phyloP scores from a whole-genome alignment of 2,888 invertebrate genomes.

The Antitype chi region DNA sequence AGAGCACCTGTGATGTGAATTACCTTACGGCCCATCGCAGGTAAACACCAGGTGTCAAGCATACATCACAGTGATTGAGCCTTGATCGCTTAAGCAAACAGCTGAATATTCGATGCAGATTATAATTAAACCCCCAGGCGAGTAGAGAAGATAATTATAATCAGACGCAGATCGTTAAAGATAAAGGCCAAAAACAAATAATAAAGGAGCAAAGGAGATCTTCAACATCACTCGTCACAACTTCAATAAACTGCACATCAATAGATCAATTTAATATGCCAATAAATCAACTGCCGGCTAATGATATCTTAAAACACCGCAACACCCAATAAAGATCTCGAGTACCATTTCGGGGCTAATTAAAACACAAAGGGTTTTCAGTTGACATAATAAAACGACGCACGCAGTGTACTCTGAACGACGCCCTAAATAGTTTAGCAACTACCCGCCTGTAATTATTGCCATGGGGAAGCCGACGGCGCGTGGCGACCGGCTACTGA shows the following conservation, averaged over 20 bases:
- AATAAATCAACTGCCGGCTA: conserved; percentile 50
- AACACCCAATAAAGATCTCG: conserved; percentile 73
- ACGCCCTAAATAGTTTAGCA: conserved; percentile 84
- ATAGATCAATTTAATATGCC: conserved; percentile 45
- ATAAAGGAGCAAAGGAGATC: neutral
- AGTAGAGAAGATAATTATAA: conserved; percentile 1
- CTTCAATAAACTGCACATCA: conserved; percentile 31
- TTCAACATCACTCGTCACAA: conserved; percentile 17
- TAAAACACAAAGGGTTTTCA: conserved; percentile 84
- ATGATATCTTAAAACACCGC: conserved; percentile 63
- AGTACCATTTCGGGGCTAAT: conserved; percentile 77
- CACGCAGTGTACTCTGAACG: conserved; percentile 71
- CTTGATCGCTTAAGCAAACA: conserved; percentile 38
- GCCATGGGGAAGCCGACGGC: conserved; percentile 72
- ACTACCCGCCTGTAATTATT: conserved; percentile 80
- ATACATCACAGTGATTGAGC: conserved; percentile 53
- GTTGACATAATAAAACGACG: conserved; percentile 82
- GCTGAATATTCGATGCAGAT: conserved; percentile 23
- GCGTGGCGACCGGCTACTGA: conserved; percentile 61
- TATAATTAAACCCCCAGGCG: conserved; percentile 12
- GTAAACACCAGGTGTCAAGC: conserved; percentile 42
- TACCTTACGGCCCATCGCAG: conserved; percentile 42
- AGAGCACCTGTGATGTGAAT: conserved; percentile 50
- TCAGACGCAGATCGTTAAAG: conserved; percentile 11
- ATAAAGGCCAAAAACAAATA: conserved; percentile 6